Base-by-base conservation (phyloP, 2,113 vertebrate genomes). In the Gymnarchus niloticus region DNA sequence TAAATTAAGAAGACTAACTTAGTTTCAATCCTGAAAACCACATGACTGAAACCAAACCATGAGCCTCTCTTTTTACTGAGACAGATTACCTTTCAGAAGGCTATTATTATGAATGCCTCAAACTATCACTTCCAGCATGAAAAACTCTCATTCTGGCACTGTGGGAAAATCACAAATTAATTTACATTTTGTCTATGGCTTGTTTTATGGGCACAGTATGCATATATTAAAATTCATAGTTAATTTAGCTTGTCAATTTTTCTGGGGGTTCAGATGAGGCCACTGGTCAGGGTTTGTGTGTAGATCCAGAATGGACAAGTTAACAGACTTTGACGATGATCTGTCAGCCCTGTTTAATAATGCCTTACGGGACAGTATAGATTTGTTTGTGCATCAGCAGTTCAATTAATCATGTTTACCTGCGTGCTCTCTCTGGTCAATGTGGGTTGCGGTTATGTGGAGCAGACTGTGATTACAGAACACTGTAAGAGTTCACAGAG, bases 201-300 rank as follows among this genome's bases (percentile, higher is more conserved):
- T 9, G n/a, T 81, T 81, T n/a, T 49, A 44, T 81, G 44, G 48
- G 49, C 77, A 51, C 44, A 51, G 77, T 14, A 49, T 12, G 44
- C 77, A n/a, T 81, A 44, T 44, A 81, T 81, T 49, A 81, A 81
- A 49, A 81, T 48, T 82, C 80, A 82, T 33, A 52, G 25, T 10
- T 52, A 82, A 54, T 54, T 82, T 49, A 82, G 23, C 51, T 56
- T 33, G n/a, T 82, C 80, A 6, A 14, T 82, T 33, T 28, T 33
- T 54, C 49, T 56, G 51, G 12, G 48, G 51, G 25, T 82, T 82
- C n/a, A 33, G 80, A 54, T 19, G 51, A 82, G 48, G 80, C 54
- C 44, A 56, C 51, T 19, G 33, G 6, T 48, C 51, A 37, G 17
- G 17, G 54, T 82, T 48, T 28, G 37, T 52, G 37, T 25, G 33